Conservation (phyloP, 2,888 invertebrate species). For the Andricus quercusramuli region DNA sequence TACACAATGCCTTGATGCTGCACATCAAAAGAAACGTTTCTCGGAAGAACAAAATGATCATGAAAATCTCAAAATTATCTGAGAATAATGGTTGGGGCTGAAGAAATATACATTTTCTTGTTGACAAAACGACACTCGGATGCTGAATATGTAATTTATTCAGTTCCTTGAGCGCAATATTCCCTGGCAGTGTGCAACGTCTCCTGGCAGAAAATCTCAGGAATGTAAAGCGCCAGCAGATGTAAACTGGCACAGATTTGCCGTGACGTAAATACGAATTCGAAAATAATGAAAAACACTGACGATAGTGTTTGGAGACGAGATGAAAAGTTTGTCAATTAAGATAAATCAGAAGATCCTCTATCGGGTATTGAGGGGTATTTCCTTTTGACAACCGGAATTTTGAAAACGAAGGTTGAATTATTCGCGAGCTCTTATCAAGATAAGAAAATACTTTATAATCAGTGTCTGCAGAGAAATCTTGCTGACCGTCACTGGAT, state of each 20-base stretch:
- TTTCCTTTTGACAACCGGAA: too few species aligned
- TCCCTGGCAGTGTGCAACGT: background rate
- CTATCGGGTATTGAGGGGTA: too few species aligned
- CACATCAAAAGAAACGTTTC: background rate
- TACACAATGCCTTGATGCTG: background rate
- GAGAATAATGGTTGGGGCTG: background rate
- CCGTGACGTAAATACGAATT: background rate
- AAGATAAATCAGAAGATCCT: too few species aligned
- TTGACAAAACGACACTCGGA: background rate
- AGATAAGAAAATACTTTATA: too few species aligned
- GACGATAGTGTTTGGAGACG: background rate
- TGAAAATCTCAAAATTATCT: background rate
- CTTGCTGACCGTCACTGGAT: too few species aligned
- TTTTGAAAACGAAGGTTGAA: too few species aligned
- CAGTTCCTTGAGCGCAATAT: conserved; percentile 28
- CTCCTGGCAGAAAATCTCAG: background rate
- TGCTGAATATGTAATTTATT: conserved; percentile 49
- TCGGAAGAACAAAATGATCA: background rate
- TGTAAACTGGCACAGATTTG: background rate
- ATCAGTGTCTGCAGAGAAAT: too few species aligned
- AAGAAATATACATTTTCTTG: background rate
- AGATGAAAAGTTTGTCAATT: too few species aligned
- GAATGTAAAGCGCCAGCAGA: background rate
- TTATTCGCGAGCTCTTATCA: too few species aligned
- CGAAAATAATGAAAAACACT: background rate